Evolutionary conservation across 1,140 invertebrate species (phyloP).

Genomic region (Eurosta solidaginis): DNA sequence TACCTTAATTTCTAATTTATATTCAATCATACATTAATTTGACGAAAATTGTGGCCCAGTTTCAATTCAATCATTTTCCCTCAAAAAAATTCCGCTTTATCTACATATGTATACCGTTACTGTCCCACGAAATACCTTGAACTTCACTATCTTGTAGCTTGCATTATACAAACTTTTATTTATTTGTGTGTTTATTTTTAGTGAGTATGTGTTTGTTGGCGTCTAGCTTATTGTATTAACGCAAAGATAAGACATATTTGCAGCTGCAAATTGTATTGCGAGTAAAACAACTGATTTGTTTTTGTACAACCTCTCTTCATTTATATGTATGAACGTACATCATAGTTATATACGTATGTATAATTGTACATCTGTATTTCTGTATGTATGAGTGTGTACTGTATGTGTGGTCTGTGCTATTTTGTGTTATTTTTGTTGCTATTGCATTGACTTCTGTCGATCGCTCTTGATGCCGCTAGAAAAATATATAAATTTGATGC

Average conservation of each 20-base stretch:
- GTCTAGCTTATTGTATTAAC: background rate
- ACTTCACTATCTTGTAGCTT: background rate
- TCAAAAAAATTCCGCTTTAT: background rate
- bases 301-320: background rate
- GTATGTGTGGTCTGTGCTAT: background rate
- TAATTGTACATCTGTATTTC: background rate
- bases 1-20: background rate
- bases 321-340: background rate
- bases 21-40: background rate
- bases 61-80: no score
- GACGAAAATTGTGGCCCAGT: no score
- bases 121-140: background rate
- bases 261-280: slow-evolving; percentile 7
- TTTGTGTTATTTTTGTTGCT: background rate
- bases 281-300: background rate
- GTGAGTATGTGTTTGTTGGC: background rate
- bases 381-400: background rate
- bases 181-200: background rate
- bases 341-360: background rate
- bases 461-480: slow-evolving; percentile 1
- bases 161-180: no score
- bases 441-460: background rate
- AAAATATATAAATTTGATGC: slow-evolving; percentile 29
- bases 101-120: background rate
- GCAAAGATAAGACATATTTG: slow-evolving; percentile 3